Evolutionary conservation across 2,797 vertebrate genomes (phyloP), one percentile per base, ranked within the genome.

Genomic region (Esox masquinongy): DNA sequence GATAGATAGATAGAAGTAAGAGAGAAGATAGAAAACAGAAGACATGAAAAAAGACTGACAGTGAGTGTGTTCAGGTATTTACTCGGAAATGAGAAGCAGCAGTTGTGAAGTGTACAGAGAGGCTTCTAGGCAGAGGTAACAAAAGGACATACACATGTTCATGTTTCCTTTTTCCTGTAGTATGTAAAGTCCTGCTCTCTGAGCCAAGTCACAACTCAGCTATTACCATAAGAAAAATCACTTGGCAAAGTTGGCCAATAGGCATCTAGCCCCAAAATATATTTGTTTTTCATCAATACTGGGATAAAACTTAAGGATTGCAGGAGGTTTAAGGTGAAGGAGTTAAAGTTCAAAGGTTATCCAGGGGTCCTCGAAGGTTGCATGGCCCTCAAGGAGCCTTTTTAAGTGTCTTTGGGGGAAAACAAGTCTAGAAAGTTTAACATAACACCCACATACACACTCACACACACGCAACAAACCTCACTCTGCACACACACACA

Each of bases 401-500:
- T 15, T 34, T 0, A 67, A 31, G 64, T 14, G 16, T 24, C 22
- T 66, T 15, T 29, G 29, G 14, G 14, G n/a, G 11, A 24, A 64
- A n/a, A 63, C 17, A 24, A 17, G 59, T 39, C 36, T 39, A 24
- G 26, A 67, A 12, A 67, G 24, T 14, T 29, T 5, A 12, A 67
- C 64, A 67, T 9, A 66, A 5, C 4, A 12, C 26, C 29, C 39
- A 24, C 16, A 78, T 14, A 69, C 71, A 70, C 71, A 70, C 31
- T 61, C 72, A 69, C 16, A 74, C 66, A 61, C 49, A 68, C 22
- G 73, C 61, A 75, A 70, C 56, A 14, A 19, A 59, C 76, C 74
- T 4, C 19, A 67, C 72, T 70, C 80, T 69, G 49, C 68, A 43
- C 67, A 72, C 78, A 70, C 78, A 70, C 69, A 36, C 61, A 63